Percentiles rank a stretch among this genome's conserved stretches.
Conservation (phyloP, 2,888 invertebrate species). For the Oscheius onirici region DNA sequence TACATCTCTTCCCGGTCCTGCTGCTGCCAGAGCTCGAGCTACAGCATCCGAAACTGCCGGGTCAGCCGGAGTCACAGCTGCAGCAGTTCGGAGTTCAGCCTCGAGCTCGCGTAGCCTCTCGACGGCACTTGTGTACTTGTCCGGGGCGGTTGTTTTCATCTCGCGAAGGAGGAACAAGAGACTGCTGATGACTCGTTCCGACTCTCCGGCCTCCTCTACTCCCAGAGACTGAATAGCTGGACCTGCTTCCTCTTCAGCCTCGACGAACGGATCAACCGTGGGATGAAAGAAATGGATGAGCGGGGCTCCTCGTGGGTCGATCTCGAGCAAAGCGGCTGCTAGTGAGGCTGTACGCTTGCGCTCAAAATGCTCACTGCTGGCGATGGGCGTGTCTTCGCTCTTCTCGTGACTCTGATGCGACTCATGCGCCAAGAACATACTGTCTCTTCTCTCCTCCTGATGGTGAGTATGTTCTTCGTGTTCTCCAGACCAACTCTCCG, state of each 20-base stretch:
- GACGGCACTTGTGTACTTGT: constrained; percentile 57
- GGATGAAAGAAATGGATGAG: constrained; percentile 53
- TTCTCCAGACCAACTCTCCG: constrained; percentile 58
- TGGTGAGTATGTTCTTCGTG: constrained; percentile 46
- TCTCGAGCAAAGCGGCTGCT: constrained; percentile 53
- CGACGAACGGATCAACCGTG: constrained; percentile 42
- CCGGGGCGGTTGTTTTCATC: constrained; percentile 52
- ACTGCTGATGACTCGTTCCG: constrained; percentile 48
- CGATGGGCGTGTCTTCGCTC: constrained; percentile 55
- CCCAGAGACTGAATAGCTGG: constrained; percentile 4
- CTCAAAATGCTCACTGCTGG: constrained; percentile 57
- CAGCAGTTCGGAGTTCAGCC: constrained; percentile 61
- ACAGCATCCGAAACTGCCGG: constrained; percentile 65
- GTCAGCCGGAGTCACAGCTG: constrained; percentile 65
- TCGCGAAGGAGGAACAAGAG: constrained; percentile 51
- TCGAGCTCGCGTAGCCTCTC: constrained; percentile 65
- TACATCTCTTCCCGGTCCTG: constrained; percentile 63
- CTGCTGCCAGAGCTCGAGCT: constrained; percentile 61
- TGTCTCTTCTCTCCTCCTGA: constrained; percentile 6
- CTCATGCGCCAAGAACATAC: not conserved
- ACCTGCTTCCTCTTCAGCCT: constrained; percentile 34
- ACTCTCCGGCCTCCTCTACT: constrained; percentile 40
- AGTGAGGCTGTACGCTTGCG: constrained; percentile 54
- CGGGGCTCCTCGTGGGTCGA: constrained; percentile 52
- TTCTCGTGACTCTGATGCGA: constrained; percentile 21